Evolutionary conservation across 2,888 invertebrate genomes (phyloP), one percentile per base, ranked within the genome.

Genomic region (Hartigia nigra): DNA sequence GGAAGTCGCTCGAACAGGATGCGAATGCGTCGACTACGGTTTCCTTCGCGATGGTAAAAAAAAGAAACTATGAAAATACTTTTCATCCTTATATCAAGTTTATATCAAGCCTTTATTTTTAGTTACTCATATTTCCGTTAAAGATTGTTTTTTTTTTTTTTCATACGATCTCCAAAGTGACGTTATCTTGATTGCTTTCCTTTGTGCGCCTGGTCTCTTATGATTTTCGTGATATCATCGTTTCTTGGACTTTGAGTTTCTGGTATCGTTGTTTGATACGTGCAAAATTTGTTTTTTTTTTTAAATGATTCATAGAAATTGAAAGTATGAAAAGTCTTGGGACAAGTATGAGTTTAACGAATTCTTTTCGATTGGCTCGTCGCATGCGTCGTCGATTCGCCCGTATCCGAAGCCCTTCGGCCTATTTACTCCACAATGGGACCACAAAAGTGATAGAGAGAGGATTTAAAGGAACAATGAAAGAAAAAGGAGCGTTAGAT

Each of bases 371-470:
- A 3, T 55, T 55, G 55, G 55, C 55, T 55, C 5, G 23, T 55
- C 55, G 55, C 55, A 55, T 55, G 55, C 55, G 55, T 2, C 23
- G 55, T 9, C 23, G 55, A 55, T 55, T 55, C 55, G 55, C 36
- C 74, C 78, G 80, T 77, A 77, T 80, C 83, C 84, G 84, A 87
- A 85, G 87, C 87, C 85, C 87, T 88, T 89, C 86, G 85, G 87
- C 85, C 55, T 55, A 55, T 23, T 85, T 81, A 85, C 85, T 86
- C 87, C 87, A 87, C 86, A 86, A 87, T 88, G 89, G 90, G 89
- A 89, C 90, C 90, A 89, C 83, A 87, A 88, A 87, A 88, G 90
- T 90, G 90, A 90, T 90, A 90, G 86, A 37, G 86, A 37, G 14
- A 55, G 37, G 55, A 34, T 35, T 55, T 55, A 9, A 39, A 23